phyloP scores from a whole-genome alignment of 1,140 invertebrate genomes.

The Elysia chlorotica region DNA sequence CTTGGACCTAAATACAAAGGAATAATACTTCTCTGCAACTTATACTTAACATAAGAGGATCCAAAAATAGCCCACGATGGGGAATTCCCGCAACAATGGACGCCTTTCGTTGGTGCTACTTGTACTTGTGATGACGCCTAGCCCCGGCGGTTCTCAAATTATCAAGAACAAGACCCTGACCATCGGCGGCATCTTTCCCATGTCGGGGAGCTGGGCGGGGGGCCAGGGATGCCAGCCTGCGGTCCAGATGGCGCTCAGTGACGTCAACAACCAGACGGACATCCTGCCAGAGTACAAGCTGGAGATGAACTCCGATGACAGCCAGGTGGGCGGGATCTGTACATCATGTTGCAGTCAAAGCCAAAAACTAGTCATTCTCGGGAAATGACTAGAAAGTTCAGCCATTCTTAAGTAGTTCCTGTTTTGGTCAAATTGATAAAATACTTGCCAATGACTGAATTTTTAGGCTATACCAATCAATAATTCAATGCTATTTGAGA shows the following conservation, averaged over 20 bases:
- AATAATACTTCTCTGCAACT: no score
- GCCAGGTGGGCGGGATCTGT: constrained; percentile 84
- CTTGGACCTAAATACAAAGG: no score
- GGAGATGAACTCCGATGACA: constrained; percentile 93
- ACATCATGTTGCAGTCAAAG: no score
- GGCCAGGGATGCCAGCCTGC: constrained; percentile 68
- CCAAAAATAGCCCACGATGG: no score
- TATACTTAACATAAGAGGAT: no score
- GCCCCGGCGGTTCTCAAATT: no score
- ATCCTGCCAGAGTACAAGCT: constrained; percentile 90
- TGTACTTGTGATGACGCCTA: no score
- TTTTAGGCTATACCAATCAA: background rate
- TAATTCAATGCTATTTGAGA: background rate
- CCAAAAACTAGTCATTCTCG: no score
- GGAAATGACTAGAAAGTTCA: no score
- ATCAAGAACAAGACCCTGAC: constrained; percentile 77
- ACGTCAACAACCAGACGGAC: constrained; percentile 90
- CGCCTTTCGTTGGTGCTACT: no score
- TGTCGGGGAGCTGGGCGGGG: constrained; percentile 86
- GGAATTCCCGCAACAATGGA: no score
- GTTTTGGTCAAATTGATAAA: background rate
- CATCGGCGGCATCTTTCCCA: constrained; percentile 98
- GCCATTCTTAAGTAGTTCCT: background rate
- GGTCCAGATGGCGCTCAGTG: constrained; percentile 90
- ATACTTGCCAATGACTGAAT: background rate